Evolutionary conservation across 2,888 invertebrate genomes (phyloP).

Genomic region (Orthosia incerta): DNA sequence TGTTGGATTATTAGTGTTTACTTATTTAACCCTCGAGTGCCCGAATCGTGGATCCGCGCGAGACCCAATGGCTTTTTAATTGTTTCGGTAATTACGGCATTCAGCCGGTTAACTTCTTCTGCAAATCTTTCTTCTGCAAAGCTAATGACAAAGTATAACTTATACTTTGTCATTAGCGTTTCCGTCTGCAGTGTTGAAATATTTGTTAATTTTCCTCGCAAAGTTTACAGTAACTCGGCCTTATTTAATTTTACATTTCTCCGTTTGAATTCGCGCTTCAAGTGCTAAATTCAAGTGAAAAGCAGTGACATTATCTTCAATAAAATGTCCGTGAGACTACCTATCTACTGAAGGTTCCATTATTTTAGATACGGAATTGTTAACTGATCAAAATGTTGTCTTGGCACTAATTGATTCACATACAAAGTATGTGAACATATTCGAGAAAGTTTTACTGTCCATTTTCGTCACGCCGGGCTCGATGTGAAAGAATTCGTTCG

Average conservation of each 20-base stretch:
- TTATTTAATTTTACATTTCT: constrained; percentile 28
- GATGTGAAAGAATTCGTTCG: constrained; percentile 60
- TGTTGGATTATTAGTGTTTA: constrained; percentile 25
- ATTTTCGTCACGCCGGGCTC: constrained; percentile 60
- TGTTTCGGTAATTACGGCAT: too few species aligned
- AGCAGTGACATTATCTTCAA: constrained; percentile 53
- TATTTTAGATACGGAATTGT: constrained; percentile 61
- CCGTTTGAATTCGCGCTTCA: constrained; percentile 18
- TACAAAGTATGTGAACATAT: constrained; percentile 67
- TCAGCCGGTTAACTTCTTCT: neutral
- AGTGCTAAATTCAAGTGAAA: constrained; percentile 41
- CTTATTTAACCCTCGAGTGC: constrained; percentile 3
- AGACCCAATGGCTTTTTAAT: too few species aligned
- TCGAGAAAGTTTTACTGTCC: constrained; percentile 64
- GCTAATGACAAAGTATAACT: constrained; percentile 17
- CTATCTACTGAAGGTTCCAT: constrained; percentile 47
- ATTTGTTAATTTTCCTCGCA: constrained; percentile 33
- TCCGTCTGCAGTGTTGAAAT: neutral
- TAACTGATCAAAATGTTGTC: constrained; percentile 60
- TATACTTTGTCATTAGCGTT: neutral
- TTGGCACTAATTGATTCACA: constrained; percentile 67
- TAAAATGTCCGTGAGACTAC: constrained; percentile 56
- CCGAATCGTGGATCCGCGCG: too few species aligned
- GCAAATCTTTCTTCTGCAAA: neutral
- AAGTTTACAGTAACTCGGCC: constrained; percentile 44